Evolutionary conservation across 35 echinoderm and acorn worm species (phyloP).

Genomic region (Lytechinus pictus): DNA sequence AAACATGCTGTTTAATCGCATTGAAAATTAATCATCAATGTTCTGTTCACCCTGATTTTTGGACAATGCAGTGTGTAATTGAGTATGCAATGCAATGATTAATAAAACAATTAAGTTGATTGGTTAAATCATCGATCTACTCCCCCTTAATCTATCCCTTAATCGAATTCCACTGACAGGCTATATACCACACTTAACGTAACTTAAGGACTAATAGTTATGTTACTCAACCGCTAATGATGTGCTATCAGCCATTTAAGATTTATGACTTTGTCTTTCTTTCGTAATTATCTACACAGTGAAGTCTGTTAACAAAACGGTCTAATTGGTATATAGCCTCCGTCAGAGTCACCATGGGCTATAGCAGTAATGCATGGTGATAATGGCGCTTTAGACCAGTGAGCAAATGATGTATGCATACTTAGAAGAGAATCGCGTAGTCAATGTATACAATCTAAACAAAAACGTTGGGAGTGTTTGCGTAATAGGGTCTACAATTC

Average conservation of each 20-base stretch:
- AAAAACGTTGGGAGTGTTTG: constrained; percentile 19
- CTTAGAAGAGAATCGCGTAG: background rate
- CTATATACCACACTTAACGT: background rate
- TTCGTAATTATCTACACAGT: background rate
- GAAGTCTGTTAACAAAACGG: background rate
- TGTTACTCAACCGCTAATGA: background rate
- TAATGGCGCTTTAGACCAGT: background rate
- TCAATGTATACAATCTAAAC: constrained; percentile 37
- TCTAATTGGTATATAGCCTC: constrained; percentile 18
- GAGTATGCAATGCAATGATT: background rate
- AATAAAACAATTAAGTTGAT: background rate
- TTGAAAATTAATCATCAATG: background rate
- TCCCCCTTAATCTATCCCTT: background rate
- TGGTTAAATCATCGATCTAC: constrained; percentile 3
- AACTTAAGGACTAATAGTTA: background rate
- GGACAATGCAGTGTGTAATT: background rate
- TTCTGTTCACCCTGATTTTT: background rate
- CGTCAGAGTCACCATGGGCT: background rate
- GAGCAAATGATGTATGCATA: constrained; percentile 30
- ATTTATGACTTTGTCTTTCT: constrained; percentile 20
- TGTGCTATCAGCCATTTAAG: background rate
- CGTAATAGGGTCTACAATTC: constrained; percentile 19
- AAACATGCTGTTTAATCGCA: background rate
- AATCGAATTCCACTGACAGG: background rate
- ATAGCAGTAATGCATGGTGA: background rate